Conservation (phyloP, 2,888 invertebrate species). For the Tetheella fluctuosa region DNA sequence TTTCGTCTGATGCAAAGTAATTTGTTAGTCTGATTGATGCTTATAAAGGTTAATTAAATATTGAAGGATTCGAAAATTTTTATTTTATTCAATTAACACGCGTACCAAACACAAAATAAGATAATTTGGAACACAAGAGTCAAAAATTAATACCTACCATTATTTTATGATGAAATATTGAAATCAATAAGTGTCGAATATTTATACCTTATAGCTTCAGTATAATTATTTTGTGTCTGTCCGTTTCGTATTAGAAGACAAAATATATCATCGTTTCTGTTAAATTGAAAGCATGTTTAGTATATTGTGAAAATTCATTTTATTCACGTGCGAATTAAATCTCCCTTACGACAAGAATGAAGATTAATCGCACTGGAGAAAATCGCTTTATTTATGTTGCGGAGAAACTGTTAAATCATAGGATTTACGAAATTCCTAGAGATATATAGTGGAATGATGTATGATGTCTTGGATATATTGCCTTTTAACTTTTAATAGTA, state of each 20-base stretch:
- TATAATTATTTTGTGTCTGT: too few species aligned
- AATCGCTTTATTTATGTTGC: neutral
- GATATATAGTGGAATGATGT: neutral
- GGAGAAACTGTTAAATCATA: neutral
- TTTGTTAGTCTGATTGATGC: too few species aligned
- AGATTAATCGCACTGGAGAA: slow-evolving; percentile 1
- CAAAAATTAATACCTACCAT: too few species aligned
- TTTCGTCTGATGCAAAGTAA: too few species aligned
- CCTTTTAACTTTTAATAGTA: neutral
- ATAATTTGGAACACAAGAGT: too few species aligned
- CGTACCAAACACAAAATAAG: too few species aligned
- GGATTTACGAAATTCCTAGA: neutral
- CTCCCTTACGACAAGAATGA: slow-evolving; percentile 6
- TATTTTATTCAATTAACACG: too few species aligned
- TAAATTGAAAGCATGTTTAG: neutral
- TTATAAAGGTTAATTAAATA: too few species aligned
- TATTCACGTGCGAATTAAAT: slow-evolving; percentile 5
- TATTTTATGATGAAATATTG: too few species aligned
- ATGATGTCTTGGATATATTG: neutral
- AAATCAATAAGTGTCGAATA: neutral
- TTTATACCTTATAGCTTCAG: neutral
- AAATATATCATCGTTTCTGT: neutral
- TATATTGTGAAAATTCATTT: neutral
- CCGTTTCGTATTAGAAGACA: neutral
- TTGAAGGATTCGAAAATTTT: too few species aligned